These are phyloP conservation scores for Poeciliopsis paucimaculata DNA, from an alignment of 2,797 vertebrate species.

Conservation along the genomic window DNA sequence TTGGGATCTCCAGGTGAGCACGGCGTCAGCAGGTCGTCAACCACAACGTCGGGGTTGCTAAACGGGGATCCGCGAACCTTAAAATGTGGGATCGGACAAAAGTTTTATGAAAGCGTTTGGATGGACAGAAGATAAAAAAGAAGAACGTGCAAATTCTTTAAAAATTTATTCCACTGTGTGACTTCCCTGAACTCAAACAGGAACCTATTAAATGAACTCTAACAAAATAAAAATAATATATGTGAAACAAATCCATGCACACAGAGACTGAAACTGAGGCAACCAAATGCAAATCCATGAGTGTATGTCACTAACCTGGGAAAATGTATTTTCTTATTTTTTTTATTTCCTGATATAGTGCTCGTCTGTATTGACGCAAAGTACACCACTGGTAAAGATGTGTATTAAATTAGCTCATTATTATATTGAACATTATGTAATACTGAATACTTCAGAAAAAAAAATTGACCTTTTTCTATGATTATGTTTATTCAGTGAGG, in stretches of 20 bases:
- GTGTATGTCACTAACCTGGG: background rate
- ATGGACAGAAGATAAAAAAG: background rate
- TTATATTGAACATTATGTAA: background rate
- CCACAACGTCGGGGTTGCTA: constrained; percentile 76
- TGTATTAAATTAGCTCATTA: background rate
- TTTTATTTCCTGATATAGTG: background rate
- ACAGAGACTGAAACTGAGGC: background rate
- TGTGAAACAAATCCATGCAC: background rate
- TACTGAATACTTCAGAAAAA: background rate
- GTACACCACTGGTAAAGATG: background rate
- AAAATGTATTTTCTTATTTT: background rate
- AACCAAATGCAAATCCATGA: background rate
- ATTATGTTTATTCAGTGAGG: background rate
- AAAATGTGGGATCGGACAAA: background rate
- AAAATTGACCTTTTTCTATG: too few species aligned
- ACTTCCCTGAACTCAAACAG: background rate
- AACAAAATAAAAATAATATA: background rate
- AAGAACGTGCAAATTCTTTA: background rate
- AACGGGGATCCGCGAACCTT: constrained; percentile 84
- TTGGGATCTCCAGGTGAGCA: constrained; percentile 89
- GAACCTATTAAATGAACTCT: background rate
- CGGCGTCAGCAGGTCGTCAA: constrained; percentile 90
- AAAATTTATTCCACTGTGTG: background rate
- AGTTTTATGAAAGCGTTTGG: background rate
- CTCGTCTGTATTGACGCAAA: background rate